phyloP scores from a whole-genome alignment of 1,140 invertebrate genomes.

The Laupala kohalensis region DNA sequence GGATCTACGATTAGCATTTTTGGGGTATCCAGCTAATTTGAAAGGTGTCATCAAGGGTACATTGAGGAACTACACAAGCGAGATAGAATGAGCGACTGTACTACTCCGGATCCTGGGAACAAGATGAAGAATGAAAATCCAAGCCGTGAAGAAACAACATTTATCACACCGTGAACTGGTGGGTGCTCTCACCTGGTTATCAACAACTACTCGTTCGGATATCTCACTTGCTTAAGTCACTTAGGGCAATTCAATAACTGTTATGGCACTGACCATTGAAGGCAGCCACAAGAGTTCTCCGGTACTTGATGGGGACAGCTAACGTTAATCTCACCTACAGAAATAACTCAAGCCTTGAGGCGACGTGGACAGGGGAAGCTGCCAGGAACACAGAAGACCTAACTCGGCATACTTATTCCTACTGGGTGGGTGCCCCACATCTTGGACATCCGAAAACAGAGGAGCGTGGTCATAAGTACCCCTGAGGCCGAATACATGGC shows the following conservation, averaged over 20 bases:
- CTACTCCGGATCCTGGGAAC: conserved; percentile 20
- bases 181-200: no score
- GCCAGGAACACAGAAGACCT: no score
- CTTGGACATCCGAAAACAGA: no score
- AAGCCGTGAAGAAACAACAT: conserved; percentile 17
- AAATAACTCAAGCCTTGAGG: no score
- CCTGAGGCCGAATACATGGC: no score
- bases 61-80: conserved; percentile 18
- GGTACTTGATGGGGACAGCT: no score
- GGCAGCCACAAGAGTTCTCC: conserved; percentile 28
- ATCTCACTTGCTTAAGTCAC: conserved; percentile 28
- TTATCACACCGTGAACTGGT: no score
- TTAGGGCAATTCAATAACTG: conserved; percentile 30
- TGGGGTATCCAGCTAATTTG: conserved; percentile 17
- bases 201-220: conserved; percentile 31
- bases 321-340: no score
- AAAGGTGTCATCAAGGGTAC: conserved; percentile 15
- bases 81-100: conserved; percentile 23
- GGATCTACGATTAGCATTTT: conserved; percentile 19
- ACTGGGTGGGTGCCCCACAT: no score
- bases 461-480: no score
- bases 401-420: no score
- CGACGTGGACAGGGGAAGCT: no score
- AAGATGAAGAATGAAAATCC: conserved; percentile 10
- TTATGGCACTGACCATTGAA: conserved; percentile 26